phyloP scores from a whole-genome alignment of 2,797 vertebrate genomes.

The Oceanodroma leucorhoa region DNA sequence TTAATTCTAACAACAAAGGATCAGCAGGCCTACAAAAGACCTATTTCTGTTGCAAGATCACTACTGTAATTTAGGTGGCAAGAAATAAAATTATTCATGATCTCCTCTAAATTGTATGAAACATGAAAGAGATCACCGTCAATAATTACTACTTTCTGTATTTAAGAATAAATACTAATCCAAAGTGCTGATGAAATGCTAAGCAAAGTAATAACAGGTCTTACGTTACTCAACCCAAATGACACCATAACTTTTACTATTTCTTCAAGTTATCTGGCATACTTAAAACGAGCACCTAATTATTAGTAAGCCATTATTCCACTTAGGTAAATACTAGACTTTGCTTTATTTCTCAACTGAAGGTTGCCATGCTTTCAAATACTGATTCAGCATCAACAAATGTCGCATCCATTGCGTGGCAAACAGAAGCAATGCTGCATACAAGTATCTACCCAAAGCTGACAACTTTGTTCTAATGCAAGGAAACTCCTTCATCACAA shows the following conservation, averaged over 20 bases:
- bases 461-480: background rate
- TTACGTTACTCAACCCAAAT: background rate
- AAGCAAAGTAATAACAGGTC: background rate
- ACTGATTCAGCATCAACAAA: background rate
- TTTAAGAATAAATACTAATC: constrained; percentile 8
- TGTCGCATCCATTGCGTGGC: background rate
- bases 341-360: background rate
- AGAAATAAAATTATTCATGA: background rate
- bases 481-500: background rate
- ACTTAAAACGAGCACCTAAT: background rate
- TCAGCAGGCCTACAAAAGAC: background rate
- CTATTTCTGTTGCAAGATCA: background rate
- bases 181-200: background rate
- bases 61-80: background rate
- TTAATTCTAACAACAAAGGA: background rate
- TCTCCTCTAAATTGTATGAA: background rate
- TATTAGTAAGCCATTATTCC: background rate
- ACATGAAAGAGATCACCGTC: background rate
- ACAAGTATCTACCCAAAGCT: background rate
- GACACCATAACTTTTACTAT: background rate
- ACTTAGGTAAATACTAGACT: background rate
- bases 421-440: background rate
- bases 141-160: background rate
- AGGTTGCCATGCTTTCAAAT: background rate
- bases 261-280: background rate